Conservation (phyloP, 2,113 vertebrate species). For the Osmerus eperlanus region DNA sequence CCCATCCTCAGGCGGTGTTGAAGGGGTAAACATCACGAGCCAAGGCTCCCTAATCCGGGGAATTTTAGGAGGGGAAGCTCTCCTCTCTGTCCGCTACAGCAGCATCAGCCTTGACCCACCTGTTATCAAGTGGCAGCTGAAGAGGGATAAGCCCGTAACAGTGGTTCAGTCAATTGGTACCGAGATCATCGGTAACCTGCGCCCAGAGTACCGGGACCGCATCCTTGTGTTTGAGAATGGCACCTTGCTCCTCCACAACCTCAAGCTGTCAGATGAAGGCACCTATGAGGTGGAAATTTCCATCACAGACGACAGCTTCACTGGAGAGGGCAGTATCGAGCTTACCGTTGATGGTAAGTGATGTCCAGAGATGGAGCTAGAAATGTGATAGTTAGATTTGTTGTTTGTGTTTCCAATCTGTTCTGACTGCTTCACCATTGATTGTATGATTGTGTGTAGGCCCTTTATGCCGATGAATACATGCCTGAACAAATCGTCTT, state of each 20-base stretch:
- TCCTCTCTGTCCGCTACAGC: constrained; percentile 86
- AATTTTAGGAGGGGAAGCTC: constrained; percentile 79
- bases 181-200: constrained; percentile 87
- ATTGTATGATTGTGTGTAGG: background rate
- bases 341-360: constrained; percentile 90
- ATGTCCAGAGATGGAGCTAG: background rate
- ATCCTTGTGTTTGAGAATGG: constrained; percentile 92
- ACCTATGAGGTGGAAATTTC: constrained; percentile 94
- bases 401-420: background rate
- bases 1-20: constrained; percentile 70
- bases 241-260: constrained; percentile 87
- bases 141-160: constrained; percentile 84
- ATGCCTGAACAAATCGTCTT: constrained; percentile 1
- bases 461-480: background rate
- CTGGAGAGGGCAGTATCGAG: constrained; percentile 88
- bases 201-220: constrained; percentile 87
- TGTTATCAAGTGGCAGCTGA: constrained; percentile 93
- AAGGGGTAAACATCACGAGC: constrained; percentile 89
- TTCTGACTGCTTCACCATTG: background rate
- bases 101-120: constrained; percentile 86
- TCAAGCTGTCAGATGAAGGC: constrained; percentile 85
- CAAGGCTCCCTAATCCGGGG: constrained; percentile 78
- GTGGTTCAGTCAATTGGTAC: constrained; percentile 94
- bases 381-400: background rate
- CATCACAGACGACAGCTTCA: constrained; percentile 92